phyloP scores from a whole-genome alignment of 2,888 invertebrate species.

The Sepioteuthis lessoniana region DNA sequence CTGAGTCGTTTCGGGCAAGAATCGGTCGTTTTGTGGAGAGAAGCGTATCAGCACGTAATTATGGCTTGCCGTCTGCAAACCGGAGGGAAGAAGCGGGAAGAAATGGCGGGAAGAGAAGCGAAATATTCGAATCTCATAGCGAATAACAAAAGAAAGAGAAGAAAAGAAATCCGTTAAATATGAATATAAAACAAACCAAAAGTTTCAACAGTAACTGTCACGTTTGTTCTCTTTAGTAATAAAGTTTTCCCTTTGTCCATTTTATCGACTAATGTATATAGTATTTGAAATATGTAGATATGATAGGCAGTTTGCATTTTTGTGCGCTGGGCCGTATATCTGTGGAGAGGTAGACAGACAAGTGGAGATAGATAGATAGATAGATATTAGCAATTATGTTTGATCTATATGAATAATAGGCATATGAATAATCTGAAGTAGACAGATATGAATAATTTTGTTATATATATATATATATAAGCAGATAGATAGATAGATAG shows the following conservation, averaged over 20 bases:
- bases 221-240: background rate
- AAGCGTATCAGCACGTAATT: slow-evolving; percentile 21
- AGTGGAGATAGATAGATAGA: background rate
- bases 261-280: background rate
- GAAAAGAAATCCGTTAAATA: background rate
- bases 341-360: background rate
- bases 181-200: background rate
- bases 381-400: no score
- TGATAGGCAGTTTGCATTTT: background rate
- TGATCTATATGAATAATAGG: no score
- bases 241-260: background rate
- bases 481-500: background rate
- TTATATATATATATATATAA: no score
- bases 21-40: background rate
- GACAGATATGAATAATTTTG: no score
- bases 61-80: background rate
- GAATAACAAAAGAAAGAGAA: background rate
- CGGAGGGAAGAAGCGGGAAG: background rate
- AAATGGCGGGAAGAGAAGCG: background rate
- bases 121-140: background rate
- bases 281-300: background rate
- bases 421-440: no score
- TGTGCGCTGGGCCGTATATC: background rate
- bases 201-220: background rate
- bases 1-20: slow-evolving; percentile 17